Conservation (phyloP, 2,113 vertebrate species). For the Pseudopipra pipra region DNA sequence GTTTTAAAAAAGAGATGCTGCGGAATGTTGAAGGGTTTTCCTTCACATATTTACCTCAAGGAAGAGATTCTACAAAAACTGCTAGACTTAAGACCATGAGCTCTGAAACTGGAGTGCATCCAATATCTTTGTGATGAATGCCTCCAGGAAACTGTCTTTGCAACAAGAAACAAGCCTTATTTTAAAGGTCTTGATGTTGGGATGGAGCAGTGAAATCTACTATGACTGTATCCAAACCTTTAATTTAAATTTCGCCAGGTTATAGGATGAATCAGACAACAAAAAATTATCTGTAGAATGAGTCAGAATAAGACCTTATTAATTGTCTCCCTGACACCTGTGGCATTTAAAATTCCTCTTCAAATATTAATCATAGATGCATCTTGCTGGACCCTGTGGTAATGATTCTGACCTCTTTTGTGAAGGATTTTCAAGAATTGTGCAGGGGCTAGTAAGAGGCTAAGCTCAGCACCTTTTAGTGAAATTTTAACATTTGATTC, state of each 20-base stretch:
- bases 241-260: neutral
- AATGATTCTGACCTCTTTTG: neutral
- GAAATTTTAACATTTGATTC: constrained; percentile 33
- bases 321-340: neutral
- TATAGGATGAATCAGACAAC: neutral
- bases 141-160: constrained; percentile 33
- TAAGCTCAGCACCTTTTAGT: constrained; percentile 19
- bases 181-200: neutral
- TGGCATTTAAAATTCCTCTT: neutral
- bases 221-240: neutral
- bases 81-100: neutral
- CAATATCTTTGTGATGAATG: constrained; percentile 27
- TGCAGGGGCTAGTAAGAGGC: neutral
- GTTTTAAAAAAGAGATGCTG: neutral
- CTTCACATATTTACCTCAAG: neutral
- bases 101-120: neutral
- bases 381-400: neutral
- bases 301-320: neutral
- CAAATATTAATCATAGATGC: neutral
- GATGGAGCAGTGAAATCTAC: neutral
- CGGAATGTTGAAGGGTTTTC: neutral
- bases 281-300: neutral
- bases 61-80: constrained; percentile 10
- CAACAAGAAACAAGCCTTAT: neutral
- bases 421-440: neutral